Base-by-base conservation (phyloP, 1,140 invertebrate species). In the Aphaenogaster ashmeadi region DNA sequence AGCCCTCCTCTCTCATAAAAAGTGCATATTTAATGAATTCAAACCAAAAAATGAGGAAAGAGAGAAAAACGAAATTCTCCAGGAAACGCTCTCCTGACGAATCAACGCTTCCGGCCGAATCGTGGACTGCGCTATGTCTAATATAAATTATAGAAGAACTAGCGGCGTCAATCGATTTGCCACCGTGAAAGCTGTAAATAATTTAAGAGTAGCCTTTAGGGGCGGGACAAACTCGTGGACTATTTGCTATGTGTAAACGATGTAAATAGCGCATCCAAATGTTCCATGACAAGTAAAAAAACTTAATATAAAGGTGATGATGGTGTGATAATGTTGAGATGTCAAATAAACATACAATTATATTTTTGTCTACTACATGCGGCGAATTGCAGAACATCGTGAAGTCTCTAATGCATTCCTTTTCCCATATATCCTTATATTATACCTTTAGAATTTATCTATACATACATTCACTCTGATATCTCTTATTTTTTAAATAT, bases 221-320 rank as follows among this genome's bases (percentile, higher is more conserved):
- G 13, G 47, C 47, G 64, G 52, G 71, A 66, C 11, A 5, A 41
- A 33, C 79, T 84, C 41, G 56, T n/a, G 36, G 44, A 86, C 69
- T 64, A 69, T 21, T 47, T 50, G 62, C 36, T 75, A 41, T 91
- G 54, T 92, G 88, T 92, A 91, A 92, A 92, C 88, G 79, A 92
- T 94, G 94, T 95, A 95, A 94, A 95, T 95, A 95, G 88, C 66
- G 87, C 90, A 88, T 89, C 74, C 81, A 66, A 90, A 86, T 80
- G 60, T 52, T 87, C 79, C 87, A 91, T 41, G 56, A 86, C 56
- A 50, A 54, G 21, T 38, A 58, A 66, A 33, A 21, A 80, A 81
- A 27, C 81, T 67, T n/a, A 47, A 83, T 78, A 60, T 36, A 60
- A 38, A 87, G 44, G 27, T 86, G 41, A 66, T 74, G 50, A 56